These are phyloP conservation scores for Oscheius sp. DNA, from an alignment of 2,888 invertebrate species.

Conservation along the genomic window DNA sequence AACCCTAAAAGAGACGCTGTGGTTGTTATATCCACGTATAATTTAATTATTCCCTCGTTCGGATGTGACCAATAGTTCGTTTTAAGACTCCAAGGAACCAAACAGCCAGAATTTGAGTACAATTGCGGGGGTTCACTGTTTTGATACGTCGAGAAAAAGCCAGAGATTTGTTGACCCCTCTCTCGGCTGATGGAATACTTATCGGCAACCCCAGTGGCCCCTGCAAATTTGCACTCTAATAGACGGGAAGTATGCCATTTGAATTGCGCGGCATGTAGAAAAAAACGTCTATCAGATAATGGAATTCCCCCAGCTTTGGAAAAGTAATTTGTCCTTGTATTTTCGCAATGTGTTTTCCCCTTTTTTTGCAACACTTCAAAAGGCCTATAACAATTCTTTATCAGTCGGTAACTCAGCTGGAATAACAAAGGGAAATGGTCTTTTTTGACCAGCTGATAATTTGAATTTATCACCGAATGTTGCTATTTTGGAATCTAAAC, in stretches of 20 bases:
- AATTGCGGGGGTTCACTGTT: no score
- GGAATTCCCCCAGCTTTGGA: neutral
- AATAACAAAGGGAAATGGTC: neutral
- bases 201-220: constrained; percentile 2
- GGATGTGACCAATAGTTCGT: no score
- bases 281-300: neutral
- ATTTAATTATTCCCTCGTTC: no score
- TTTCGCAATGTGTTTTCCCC: neutral
- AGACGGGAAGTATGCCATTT: constrained; percentile 21
- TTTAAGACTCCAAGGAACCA: no score
- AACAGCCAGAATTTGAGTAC: no score
- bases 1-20: no score
- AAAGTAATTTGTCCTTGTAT: neutral
- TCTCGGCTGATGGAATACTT: constrained; percentile 6
- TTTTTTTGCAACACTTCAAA: neutral
- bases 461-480: neutral
- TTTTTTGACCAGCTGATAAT: constrained; percentile 8
- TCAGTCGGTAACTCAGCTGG: neutral
- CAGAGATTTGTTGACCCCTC: no score
- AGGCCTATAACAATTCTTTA: neutral
- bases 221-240: constrained; percentile 24
- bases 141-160: no score
- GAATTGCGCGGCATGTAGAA: constrained; percentile 7
- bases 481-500: neutral
- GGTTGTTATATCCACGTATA: no score